Conservation (phyloP, 2,797 vertebrate genomes). For the Acropternis orthonyx region DNA sequence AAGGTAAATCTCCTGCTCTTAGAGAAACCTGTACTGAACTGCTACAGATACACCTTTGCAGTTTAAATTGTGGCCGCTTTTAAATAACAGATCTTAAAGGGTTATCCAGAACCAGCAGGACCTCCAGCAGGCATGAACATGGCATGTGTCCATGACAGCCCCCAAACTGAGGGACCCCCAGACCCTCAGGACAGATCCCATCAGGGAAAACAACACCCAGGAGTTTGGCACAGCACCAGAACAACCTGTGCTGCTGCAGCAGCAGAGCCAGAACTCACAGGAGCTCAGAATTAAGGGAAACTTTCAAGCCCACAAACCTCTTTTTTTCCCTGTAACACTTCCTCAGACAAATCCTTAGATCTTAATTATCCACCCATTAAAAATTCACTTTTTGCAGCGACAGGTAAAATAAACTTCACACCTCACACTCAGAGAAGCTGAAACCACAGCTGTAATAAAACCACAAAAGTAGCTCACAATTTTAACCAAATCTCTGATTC, state of each 20-base stretch:
- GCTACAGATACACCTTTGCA: rapidly evolving
- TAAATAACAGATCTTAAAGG: no score
- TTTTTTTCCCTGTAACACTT: background rate
- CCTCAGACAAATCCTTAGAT: background rate
- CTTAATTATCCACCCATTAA: background rate
- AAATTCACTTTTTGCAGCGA: background rate
- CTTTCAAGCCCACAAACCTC: background rate
- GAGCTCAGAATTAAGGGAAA: background rate
- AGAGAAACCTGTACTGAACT: background rate
- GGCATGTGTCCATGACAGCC: background rate
- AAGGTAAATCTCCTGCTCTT: background rate
- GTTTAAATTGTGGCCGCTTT: background rate
- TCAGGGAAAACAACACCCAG: background rate
- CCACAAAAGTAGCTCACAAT: background rate
- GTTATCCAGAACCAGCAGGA: background rate
- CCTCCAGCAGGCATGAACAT: background rate
- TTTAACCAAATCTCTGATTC: background rate
- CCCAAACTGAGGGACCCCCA: background rate
- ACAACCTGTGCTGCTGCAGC: background rate
- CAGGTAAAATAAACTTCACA: background rate
- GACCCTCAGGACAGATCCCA: background rate
- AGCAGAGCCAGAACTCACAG: background rate
- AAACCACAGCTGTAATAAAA: background rate
- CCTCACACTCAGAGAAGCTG: background rate
- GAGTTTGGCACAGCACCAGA: background rate